These are phyloP conservation scores for Tetragonula clypearis DNA, from an alignment of 1,140 invertebrate species.

Conservation along the genomic window DNA sequence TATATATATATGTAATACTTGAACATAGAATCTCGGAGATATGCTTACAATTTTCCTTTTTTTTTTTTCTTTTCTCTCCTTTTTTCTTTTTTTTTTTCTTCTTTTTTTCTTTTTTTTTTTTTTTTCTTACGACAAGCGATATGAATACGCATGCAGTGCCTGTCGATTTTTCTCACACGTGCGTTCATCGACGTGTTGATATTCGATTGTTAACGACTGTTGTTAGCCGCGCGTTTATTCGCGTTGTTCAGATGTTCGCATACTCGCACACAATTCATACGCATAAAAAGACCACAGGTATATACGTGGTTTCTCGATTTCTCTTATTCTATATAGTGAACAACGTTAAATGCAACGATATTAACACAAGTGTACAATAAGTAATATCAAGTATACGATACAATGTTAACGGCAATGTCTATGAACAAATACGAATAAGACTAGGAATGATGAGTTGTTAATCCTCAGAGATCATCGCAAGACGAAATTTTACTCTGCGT, in stretches of 20 bases:
- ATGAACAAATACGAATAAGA: neutral
- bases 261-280: slow-evolving; percentile 15
- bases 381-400: neutral
- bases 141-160: slow-evolving; percentile 53
- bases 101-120: neutral
- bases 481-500: neutral
- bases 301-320: neutral
- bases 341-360: neutral
- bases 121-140: slow-evolving; percentile 30
- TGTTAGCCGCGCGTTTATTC: neutral
- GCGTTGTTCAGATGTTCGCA: neutral
- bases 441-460: neutral
- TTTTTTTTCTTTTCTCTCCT: too few species aligned
- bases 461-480: neutral
- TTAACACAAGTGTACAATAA: neutral
- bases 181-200: neutral
- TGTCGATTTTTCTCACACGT: slow-evolving; percentile 41
- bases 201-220: neutral
- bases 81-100: too few species aligned
- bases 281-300: neutral
- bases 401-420: neutral
- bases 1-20: neutral
- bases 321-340: neutral
- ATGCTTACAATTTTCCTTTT: slow-evolving; percentile 14
- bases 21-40: slow-evolving; percentile 35